Base-by-base conservation (phyloP, 2,888 invertebrate species). In the Pseudococcus viburni region DNA sequence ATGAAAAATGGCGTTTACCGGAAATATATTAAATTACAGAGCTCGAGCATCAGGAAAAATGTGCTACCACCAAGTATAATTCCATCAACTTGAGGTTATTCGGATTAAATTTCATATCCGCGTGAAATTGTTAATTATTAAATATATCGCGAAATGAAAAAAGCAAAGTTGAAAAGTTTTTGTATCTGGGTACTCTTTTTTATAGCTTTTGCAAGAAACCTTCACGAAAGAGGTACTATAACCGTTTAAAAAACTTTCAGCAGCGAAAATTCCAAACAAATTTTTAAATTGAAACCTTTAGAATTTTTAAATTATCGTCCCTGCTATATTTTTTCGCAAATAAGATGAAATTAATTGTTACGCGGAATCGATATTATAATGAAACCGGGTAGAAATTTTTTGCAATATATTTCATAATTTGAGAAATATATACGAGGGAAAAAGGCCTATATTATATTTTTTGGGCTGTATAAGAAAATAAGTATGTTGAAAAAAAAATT, bases 81-180 rank as follows among this genome's bases (percentile, higher is more conserved):
- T 73, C 73, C 73, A 33, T 73, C 73, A 73, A 73, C 33, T 73
- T 73, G 26, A 33, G 73, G 73, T 33, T 73, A 73, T 46, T 83
- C 80, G 46, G 46, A 83, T 83, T 83, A 46, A 83, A 83, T 83
- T 83, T 83, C 80, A 83, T 17, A 83, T 83, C 80, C 80, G 80
- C 80, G 80, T 83, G 46, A 83, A 83, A 83, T 83, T 46, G 39
- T 83, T 83, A 83, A 83, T 83, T 83, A 83, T 83, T 83, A 46
- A 83, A 83, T 83, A 83, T 46, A 33, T 46, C 46, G 19, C 15
- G 17, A 83, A 83, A 83, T 42, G 42, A 46, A 83, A 83, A 83
- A 83, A 83, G 46, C 19, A 83, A 83, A 83, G 46, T 83, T 42
- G 80, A 83, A 83, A 83, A 83, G 80, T 83, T 83, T 64, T 83